Evolutionary conservation across 1,140 invertebrate species (phyloP).

Genomic region (Coptotermes formosanus): DNA sequence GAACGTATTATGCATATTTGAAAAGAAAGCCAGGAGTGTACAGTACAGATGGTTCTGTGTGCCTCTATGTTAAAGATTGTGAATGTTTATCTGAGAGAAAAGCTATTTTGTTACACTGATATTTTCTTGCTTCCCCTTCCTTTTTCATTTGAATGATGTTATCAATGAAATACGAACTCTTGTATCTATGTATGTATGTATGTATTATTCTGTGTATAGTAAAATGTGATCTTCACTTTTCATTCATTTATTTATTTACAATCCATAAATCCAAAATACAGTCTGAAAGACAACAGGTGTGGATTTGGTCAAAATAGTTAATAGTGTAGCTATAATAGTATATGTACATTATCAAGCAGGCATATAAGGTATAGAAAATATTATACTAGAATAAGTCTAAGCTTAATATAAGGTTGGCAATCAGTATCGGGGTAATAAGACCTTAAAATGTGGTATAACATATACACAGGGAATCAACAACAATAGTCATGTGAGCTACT

Average conservation of each 20-base stretch:
- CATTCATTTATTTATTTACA: too few species aligned
- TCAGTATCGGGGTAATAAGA: too few species aligned
- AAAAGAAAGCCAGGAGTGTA: background rate
- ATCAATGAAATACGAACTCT: background rate
- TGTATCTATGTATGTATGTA: background rate
- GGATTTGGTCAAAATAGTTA: background rate
- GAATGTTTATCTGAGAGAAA: conserved; percentile 2
- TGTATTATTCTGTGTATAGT: conserved; percentile 8
- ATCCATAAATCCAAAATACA: too few species aligned
- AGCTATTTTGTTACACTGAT: background rate
- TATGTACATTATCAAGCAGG: too few species aligned
- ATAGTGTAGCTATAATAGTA: too few species aligned
- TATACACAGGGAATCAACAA: too few species aligned
- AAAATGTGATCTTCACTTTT: background rate
- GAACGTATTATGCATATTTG: background rate
- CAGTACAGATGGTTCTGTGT: background rate
- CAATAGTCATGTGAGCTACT: too few species aligned
- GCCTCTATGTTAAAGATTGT: background rate
- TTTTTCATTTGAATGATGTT: background rate
- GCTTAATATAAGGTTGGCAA: too few species aligned
- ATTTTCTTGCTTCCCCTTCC: background rate
- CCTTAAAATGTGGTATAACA: too few species aligned
- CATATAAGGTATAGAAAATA: too few species aligned
- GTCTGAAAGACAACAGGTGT: too few species aligned
- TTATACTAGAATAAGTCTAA: too few species aligned